Base-by-base conservation (phyloP, 2,888 invertebrate species). In the Arctia plantaginis region DNA sequence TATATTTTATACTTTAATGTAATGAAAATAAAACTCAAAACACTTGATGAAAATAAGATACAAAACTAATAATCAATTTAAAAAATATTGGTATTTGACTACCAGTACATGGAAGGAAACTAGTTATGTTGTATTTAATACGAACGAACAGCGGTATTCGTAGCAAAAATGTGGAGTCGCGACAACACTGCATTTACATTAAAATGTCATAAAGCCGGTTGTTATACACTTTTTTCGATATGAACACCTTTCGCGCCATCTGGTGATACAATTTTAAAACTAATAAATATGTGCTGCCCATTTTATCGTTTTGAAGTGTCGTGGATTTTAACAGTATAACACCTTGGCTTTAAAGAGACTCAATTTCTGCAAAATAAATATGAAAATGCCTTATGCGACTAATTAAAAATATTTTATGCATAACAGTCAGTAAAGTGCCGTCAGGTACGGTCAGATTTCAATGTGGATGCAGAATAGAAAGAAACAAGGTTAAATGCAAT, bases 181-280 rank as follows among this genome's bases (percentile, higher is more conserved):
- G 75, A 76, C 79, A 77, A 64, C 77, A 44, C 30, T 77, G 75
- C 79, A 84, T 84, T 84, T 82, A 85, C 86, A 85, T 84, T 84
- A 84, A 84, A 84, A 84, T 84, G 84, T 80, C 80, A 85, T 84
- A 82, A 80, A 84, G 82, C 86, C 86, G 80, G 84, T 84, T 84
- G 69, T 70, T 62, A 79, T 69, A 78, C 18, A 73, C 67, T 78
- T 83, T 80, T 81, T 78, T 77, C 44, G 71, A 77, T 77, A 73
- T 59, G 67, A 79, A 80, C 70, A 65, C 70, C 55, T 66, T 59
- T 65, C 70, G 55, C 72, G 74, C 79, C 84, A 81, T 77, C 84
- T 84, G 76, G 77, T 71, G 71, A 67, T 66, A 74, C 73, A 76
- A 85, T 83, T 81, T 55, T 65, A n/a, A 71, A 59, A 72, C 41